phyloP scores from a whole-genome alignment of 2,888 invertebrate genomes.

The Rotaria socialis region DNA sequence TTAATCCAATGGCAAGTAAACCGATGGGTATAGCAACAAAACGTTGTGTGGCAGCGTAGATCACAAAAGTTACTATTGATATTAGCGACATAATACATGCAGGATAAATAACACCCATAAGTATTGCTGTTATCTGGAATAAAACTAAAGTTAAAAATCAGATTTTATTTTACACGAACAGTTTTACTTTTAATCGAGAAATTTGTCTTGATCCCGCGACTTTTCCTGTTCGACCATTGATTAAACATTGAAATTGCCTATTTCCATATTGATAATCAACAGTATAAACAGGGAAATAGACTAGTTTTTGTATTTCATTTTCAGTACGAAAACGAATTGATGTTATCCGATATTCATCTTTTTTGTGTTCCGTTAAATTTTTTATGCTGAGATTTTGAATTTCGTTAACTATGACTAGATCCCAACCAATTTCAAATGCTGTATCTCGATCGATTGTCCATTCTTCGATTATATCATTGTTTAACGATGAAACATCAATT shows the following conservation, averaged over 20 bases:
- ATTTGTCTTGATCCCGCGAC: not conserved
- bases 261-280: not conserved
- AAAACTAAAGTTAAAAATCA: not conserved
- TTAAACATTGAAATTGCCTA: slow-evolving; percentile 20
- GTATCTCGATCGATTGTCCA: not conserved
- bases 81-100: not conserved
- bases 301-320: not conserved
- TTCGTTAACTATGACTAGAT: not conserved
- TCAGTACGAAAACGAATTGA: not conserved
- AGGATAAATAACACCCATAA: not conserved
- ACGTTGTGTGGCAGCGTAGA: not conserved
- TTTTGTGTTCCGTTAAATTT: not conserved
- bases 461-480: not conserved
- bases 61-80: not conserved
- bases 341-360: not conserved
- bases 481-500: not conserved
- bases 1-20: not conserved
- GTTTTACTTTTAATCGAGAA: not conserved
- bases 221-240: not conserved
- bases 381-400: not conserved
- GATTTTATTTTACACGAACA: not conserved
- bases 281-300: slow-evolving; percentile 6
- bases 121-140: not conserved
- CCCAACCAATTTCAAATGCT: slow-evolving; percentile 21
- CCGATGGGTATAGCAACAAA: not conserved